These are phyloP conservation scores for Neogobius melanostomus DNA, from an alignment of 2,113 vertebrate genomes.

Conservation along the genomic window DNA sequence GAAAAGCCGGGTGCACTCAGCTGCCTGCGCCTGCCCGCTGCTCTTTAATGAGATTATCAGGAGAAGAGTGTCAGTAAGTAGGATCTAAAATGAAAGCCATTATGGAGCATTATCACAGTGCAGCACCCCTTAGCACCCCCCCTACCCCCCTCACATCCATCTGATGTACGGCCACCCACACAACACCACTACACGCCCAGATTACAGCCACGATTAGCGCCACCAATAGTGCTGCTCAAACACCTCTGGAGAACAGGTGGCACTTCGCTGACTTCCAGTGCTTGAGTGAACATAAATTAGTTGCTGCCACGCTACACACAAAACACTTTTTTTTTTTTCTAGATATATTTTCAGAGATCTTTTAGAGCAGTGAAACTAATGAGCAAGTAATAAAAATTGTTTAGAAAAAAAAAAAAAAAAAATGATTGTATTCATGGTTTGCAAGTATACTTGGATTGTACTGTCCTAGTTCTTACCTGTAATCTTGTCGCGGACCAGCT, in stretches of 20 bases:
- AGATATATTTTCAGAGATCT: too few species aligned
- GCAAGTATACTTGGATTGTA: not conserved
- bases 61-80: constrained; percentile 83
- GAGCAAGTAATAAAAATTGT: too few species aligned
- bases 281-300: constrained; percentile 33
- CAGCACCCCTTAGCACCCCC: constrained; percentile 47
- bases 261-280: constrained; percentile 56
- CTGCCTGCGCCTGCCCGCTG: constrained; percentile 56
- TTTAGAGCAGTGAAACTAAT: too few species aligned
- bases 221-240: constrained; percentile 77
- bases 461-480: constrained; percentile 82
- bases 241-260: constrained; percentile 77
- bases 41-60: constrained; percentile 84
- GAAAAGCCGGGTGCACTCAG: constrained; percentile 45
- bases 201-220: constrained; percentile 79
- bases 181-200: constrained; percentile 71
- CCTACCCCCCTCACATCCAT: constrained; percentile 66
- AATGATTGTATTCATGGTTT: too few species aligned
- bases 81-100: constrained; percentile 86
- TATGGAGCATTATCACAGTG: constrained; percentile 83
- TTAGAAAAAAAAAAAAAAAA: too few species aligned
- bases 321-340: not conserved
- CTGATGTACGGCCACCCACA: constrained; percentile 79
- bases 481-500: constrained; percentile 99
- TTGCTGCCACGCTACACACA: not conserved